Base-by-base conservation (phyloP, 1,140 invertebrate genomes). In the Varroa destructor region DNA sequence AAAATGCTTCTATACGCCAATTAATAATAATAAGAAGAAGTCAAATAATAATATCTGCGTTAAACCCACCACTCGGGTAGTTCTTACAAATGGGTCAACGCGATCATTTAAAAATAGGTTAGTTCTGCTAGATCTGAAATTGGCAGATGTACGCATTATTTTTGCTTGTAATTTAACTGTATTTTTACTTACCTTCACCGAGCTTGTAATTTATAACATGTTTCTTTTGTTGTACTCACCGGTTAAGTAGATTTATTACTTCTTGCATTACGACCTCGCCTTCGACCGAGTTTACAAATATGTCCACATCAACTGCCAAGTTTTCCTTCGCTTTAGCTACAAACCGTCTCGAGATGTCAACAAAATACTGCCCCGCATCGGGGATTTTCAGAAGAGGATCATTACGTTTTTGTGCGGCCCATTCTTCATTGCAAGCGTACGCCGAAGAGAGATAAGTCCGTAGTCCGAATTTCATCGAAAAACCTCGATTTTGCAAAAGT, bases 331-430 rank as follows among this genome's bases (percentile, higher is more conserved):
- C 36, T 40, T 67, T 67, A 12, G 40, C 46, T 8, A 37, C 12
- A 43, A 67, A 43, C 61, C 8, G 14, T 46, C 61, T 12, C 10
- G 37, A 40, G 14, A 40, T 14, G 40, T 67, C 37, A 5, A 67
- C 36, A 37, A 67, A 67, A 40, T 14, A 37, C 5, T 46, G 14
- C 12, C 40, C 61, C 5, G 1, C 40, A 2, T 67, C 37, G 61
- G 40, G 2, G 36, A 36, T 67, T 8, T 67, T 12, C 2, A 67
- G 46, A 46, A 67, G 61, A 67, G 61, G 61, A 67, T 67, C 61
- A 40, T 40, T 40, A 14, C 46, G 40, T 8, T 8, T 67, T 46
- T 40, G 46, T 2, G 40, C 61, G 10, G 40, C 8, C 61, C 61
- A 67, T 8, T 67, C 61, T 25, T 67, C 46, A 3, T 67, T 46